Evolutionary conservation across 2,797 vertebrate species (phyloP).

Genomic region (Hypotaenidia philippensis): DNA sequence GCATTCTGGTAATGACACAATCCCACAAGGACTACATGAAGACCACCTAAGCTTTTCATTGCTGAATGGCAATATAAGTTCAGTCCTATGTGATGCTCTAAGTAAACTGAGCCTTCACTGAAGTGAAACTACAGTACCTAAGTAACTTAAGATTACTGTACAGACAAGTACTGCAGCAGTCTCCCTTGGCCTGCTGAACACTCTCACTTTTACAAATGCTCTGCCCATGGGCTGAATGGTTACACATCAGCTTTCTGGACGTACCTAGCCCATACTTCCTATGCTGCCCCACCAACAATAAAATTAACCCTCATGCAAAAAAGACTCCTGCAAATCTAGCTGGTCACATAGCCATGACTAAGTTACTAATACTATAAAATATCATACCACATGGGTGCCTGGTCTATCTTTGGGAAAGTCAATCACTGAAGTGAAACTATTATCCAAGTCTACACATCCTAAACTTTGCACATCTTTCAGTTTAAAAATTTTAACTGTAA

Average conservation of each 20-base stretch:
- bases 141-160: neutral
- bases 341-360: neutral
- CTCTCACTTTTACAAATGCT: too few species aligned
- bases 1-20: neutral
- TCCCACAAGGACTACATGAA: neutral
- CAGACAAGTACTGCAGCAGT: neutral
- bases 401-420: neutral
- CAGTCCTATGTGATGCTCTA: neutral
- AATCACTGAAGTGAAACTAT: neutral
- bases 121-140: neutral
- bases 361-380: neutral
- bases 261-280: neutral
- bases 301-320: neutral
- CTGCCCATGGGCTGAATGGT: rapidly evolving
- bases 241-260: neutral
- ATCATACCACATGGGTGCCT: neutral
- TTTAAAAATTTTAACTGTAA: neutral
- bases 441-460: neutral
- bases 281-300: neutral
- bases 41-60: neutral
- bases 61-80: neutral
- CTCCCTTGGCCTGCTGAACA: neutral
- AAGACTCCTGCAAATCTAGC: neutral
- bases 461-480: neutral
- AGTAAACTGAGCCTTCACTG: neutral